A percentile compares a stretch with the other conserved stretches of the same genome.
Evolutionary conservation across 1,140 invertebrate species (phyloP).

Genomic region (Bombus waltoni): DNA sequence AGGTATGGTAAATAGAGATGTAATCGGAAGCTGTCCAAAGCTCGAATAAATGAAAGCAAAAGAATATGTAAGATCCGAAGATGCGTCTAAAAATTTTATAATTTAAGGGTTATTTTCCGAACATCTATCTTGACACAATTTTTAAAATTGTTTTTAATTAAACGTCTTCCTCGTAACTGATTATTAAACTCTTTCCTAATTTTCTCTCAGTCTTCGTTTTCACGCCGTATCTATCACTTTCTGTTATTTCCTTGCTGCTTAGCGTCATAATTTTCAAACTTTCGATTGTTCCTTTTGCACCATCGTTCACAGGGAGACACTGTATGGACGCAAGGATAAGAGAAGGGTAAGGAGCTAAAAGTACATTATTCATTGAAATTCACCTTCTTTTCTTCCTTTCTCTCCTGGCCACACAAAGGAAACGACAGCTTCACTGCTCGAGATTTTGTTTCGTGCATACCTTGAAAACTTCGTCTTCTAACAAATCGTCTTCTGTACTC

Average conservation of each 20-base stretch:
- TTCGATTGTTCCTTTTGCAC: neutral
- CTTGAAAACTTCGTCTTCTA: neutral
- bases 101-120: no score
- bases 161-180: no score
- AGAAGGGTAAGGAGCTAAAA: neutral
- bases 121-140: no score
- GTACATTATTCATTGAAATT: conserved; percentile 1
- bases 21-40: no score
- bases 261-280: neutral
- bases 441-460: neutral
- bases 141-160: no score
- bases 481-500: no score
- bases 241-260: neutral
- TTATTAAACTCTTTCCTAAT: fast-evolving
- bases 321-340: neutral
- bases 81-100: no score
- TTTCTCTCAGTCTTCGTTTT: neutral
- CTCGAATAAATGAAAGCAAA: no score
- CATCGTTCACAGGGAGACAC: neutral
- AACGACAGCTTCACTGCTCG: neutral
- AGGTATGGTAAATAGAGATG: no score
- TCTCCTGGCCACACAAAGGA: neutral
- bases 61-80: no score
- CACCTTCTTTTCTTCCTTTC: no score
- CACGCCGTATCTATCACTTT: neutral